These are phyloP conservation scores for Dromius quadrimaculatus DNA, from an alignment of 2,888 invertebrate species.

Conservation along the genomic window DNA sequence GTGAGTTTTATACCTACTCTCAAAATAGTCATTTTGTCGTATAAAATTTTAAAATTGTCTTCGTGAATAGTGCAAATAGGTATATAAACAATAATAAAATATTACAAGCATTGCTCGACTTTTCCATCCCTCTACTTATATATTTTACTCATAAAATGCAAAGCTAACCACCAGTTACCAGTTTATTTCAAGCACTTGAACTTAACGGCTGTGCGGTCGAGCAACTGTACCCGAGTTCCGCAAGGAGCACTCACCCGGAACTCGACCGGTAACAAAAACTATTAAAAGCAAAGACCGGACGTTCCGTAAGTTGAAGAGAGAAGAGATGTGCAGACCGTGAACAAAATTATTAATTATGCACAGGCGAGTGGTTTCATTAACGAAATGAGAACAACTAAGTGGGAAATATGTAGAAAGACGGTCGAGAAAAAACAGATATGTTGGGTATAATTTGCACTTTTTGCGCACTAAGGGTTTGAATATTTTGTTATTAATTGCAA, in stretches of 20 bases:
- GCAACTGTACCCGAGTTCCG: conserved; percentile 29
- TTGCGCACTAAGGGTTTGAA: neutral
- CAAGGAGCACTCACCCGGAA: conserved; percentile 32
- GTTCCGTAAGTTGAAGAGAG: neutral
- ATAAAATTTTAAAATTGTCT: too few relatives aligned
- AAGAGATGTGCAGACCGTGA: neutral
- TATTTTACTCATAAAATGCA: too few relatives aligned
- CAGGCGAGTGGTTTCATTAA: conserved; percentile 42
- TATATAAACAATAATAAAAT: too few relatives aligned
- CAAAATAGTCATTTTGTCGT: too few relatives aligned
- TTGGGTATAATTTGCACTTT: neutral
- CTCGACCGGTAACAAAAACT: conserved; percentile 38
- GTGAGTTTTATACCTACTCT: too few relatives aligned
- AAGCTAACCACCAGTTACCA: conserved; percentile 2
- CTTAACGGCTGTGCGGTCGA: neutral
- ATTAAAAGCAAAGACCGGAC: conserved; percentile 44
- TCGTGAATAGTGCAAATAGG: too few relatives aligned
- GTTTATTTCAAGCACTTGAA: conserved; percentile 9
- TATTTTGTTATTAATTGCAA: too few relatives aligned
- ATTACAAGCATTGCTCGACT: too few relatives aligned
- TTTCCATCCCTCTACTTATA: too few relatives aligned
- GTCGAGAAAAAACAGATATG: neutral
- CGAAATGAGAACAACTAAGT: conserved; percentile 16
- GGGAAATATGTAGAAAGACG: neutral
- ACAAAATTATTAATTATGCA: conserved; percentile 46